Evolutionary conservation across 2,888 invertebrate genomes (phyloP).

Genomic region (Acanthococcus lagerstroemiae): DNA sequence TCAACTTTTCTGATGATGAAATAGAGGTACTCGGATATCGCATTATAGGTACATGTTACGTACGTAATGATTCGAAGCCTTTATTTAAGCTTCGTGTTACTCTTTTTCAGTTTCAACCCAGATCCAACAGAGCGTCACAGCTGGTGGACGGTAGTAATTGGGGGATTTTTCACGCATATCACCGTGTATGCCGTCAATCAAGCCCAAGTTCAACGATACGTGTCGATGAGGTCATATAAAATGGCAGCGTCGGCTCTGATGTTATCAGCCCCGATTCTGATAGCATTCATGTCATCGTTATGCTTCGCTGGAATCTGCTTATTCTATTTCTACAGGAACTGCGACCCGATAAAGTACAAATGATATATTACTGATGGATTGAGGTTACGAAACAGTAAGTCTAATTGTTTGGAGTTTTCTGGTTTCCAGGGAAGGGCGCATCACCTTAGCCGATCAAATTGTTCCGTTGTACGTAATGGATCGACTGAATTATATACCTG

Average conservation of each 20-base stretch:
- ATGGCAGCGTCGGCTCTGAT: conserved; percentile 63
- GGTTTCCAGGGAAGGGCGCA: conserved; percentile 1
- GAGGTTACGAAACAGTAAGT: too few relatives aligned
- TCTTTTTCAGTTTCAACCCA: conserved; percentile 54
- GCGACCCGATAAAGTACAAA: conserved; percentile 61
- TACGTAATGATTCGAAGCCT: too few relatives aligned
- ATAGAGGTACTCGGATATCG: too few relatives aligned
- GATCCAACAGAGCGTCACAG: conserved; percentile 76
- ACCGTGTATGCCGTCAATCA: conserved; percentile 81
- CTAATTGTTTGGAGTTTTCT: too few relatives aligned
- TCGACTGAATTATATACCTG: conserved; percentile 49
- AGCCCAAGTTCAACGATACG: conserved; percentile 54
- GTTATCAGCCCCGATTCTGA: conserved; percentile 71
- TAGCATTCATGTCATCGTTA: conserved; percentile 60
- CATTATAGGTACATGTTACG: too few relatives aligned
- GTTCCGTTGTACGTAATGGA: conserved; percentile 72
- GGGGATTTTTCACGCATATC: conserved; percentile 69
- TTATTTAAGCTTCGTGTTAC: too few relatives aligned
- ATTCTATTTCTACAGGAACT: conserved; percentile 68
- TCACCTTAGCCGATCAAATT: conserved; percentile 41
- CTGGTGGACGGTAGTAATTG: conserved; percentile 69
- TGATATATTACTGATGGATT: neutral
- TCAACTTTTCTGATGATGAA: too few relatives aligned
- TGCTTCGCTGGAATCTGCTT: conserved; percentile 68
- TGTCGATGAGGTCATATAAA: conserved; percentile 50